Conservation (phyloP, 2,888 invertebrate genomes). For the Ecliptopera silaceata region DNA sequence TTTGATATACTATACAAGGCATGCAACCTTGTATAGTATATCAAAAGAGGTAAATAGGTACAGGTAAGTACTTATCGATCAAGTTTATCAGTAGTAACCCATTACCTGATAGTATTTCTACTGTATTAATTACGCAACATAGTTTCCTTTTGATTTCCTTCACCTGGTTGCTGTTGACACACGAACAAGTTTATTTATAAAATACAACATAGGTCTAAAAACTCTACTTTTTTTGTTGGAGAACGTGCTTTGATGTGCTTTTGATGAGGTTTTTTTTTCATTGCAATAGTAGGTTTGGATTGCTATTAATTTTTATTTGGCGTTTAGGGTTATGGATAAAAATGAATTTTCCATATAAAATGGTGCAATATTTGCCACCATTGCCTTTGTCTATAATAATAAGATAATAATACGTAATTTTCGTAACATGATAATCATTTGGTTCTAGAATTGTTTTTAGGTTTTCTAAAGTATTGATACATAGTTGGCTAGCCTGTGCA, state of each 20-base stretch:
- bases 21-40: no score
- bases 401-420: no score
- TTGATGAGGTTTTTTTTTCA: neutral
- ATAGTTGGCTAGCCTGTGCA: no score
- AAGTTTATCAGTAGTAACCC: conserved; percentile 30
- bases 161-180: conserved; percentile 16
- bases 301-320: conserved; percentile 16
- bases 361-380: no score
- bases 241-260: neutral
- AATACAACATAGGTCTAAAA: conserved; percentile 19
- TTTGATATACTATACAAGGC: no score
- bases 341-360: neutral
- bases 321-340: neutral
- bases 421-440: no score
- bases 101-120: conserved; percentile 29
- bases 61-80: neutral
- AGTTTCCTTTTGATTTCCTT: conserved; percentile 28
- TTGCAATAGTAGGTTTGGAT: conserved; percentile 10
- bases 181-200: conserved; percentile 31
- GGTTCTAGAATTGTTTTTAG: no score
- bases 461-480: no score
- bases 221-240: neutral
- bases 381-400: no score
- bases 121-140: conserved; percentile 29
- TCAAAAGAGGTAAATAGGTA: no score